Conservation (phyloP, 1,140 invertebrate species). For the Caenorhabditis brenneri region DNA sequence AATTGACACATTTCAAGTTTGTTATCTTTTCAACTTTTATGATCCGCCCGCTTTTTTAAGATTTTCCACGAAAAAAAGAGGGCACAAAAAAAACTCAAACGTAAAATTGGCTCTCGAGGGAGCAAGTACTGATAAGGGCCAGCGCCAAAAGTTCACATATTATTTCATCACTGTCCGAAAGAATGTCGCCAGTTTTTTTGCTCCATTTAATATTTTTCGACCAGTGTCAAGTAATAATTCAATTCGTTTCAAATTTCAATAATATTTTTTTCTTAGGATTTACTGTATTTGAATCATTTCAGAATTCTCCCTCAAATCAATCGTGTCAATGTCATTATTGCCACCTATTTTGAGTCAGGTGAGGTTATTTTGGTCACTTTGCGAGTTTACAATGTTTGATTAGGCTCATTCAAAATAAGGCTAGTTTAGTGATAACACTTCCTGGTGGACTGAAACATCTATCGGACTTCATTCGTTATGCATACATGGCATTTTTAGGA, state of each 20-base stretch:
- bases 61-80: neutral
- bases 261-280: too few relatives aligned
- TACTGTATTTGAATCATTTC: too few relatives aligned
- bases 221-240: neutral
- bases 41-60: too few relatives aligned
- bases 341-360: too few relatives aligned
- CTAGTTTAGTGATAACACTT: neutral
- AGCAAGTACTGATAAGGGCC: conserved; percentile 31
- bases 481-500: conserved; percentile 17
- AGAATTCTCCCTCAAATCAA: too few relatives aligned
- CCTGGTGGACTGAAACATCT: neutral
- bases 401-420: neutral
- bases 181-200: neutral
- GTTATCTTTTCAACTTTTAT: neutral
- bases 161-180: conserved; percentile 24
- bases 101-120: conserved; percentile 5
- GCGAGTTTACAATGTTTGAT: neutral
- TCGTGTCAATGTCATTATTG: too few relatives aligned
- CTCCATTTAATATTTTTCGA: neutral
- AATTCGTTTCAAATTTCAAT: neutral
- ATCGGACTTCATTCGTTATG: conserved; percentile 7
- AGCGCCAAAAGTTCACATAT: neutral
- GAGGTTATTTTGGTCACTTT: too few relatives aligned
- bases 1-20: too few relatives aligned
- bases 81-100: neutral